Conservation (phyloP, 2,113 vertebrate species). For the Salvelinus alpinus region DNA sequence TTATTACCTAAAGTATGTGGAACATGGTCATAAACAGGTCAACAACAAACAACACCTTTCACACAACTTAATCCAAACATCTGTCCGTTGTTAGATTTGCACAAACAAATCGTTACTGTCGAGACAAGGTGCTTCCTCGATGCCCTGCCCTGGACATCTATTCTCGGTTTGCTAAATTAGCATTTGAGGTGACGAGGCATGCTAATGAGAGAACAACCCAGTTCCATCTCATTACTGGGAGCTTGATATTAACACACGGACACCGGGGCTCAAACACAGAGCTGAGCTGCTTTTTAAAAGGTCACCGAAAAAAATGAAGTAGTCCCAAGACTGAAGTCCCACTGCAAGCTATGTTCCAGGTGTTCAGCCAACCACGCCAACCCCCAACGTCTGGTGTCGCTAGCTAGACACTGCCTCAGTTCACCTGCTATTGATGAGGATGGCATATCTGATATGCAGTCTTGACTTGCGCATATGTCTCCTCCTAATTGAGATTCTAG, state of each 20-base stretch:
- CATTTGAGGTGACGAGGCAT: constrained; percentile 9
- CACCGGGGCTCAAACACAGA: constrained; percentile 32
- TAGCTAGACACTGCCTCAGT: no score
- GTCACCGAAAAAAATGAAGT: constrained; percentile 50
- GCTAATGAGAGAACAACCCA: constrained; percentile 35
- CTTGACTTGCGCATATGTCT: neutral
- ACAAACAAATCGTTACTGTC: neutral
- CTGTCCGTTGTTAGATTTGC: neutral
- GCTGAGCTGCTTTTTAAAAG: constrained; percentile 50
- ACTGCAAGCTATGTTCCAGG: constrained; percentile 34
- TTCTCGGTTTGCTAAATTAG: neutral
- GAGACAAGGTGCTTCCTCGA: neutral
- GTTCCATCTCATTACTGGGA: constrained; percentile 52
- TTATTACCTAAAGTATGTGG: no score
- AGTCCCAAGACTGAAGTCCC: constrained; percentile 34
- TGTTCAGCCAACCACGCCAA: constrained; percentile 9
- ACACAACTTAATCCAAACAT: neutral
- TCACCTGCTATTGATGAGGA: neutral
- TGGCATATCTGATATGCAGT: neutral
- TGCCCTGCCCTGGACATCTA: neutral
- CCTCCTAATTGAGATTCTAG: neutral
- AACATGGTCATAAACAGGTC: no score
- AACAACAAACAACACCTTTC: no score
- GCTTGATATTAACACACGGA: constrained; percentile 39
- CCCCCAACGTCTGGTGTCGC: neutral